Base-by-base conservation (phyloP, 2,797 vertebrate genomes). In the Lophius americanus region DNA sequence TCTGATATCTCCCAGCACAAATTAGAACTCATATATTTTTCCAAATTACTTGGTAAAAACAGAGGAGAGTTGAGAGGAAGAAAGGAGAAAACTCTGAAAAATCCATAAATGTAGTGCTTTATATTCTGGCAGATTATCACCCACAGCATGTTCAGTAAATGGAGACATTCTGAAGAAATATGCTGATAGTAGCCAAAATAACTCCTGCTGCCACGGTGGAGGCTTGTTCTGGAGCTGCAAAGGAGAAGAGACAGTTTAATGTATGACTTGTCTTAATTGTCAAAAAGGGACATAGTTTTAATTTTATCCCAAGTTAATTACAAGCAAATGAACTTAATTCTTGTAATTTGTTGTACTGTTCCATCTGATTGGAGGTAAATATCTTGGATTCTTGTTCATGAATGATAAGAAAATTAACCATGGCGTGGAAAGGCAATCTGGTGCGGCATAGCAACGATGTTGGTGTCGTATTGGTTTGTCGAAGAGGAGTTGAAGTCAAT, bases 151-250 rank as follows among this genome's bases (percentile, higher is more conserved):
- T 58, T 90, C 68, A 86, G 35, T 51, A 38, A 54, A 79, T 55
- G 42, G 78, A 35, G 57, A 58, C 4, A 4, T 53, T 67, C 49
- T 86, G 81, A 63, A 89, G 78, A 57, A 79, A 68, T 23, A 81
- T 43, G 52, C 58, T 12, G 57, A 89, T 37, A 8, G 66, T 39
- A 36, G 57, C 60, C 38, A 87, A 35, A 64, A 87, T 72, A 37
- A 87, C 9, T 51, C 64, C 85, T 23, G 68, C 39, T 51, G 67
- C 59, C 58, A 65, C 1, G 37, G 64, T 54, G 6, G 74, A 71
- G 51, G 64, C 13, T 10, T 52, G 55, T 39, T 73, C 51, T 76
- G 85, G 64, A 80, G 85, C 90, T 92, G 82, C 54, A 75, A 39
- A 23, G 70, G 38, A 53, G 41, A 0, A 69, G 23, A 63, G 4